Evolutionary conservation across 2,113 vertebrate species (phyloP).

Genomic region (Oophaga pumilio): DNA sequence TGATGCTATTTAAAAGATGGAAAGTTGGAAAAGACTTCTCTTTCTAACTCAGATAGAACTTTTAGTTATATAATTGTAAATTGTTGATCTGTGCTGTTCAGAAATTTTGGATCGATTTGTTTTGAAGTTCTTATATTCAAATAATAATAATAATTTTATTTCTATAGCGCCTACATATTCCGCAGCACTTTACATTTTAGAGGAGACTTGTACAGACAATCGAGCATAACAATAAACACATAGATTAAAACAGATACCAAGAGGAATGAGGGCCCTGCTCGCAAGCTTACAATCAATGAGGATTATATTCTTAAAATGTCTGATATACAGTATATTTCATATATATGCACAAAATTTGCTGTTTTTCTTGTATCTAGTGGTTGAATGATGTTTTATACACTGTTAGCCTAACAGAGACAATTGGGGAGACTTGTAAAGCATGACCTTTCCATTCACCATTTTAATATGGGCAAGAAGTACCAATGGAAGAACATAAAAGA

Average conservation of each 20-base stretch:
- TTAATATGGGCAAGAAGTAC: neutral
- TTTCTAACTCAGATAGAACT: constrained; percentile 1
- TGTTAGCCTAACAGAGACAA: neutral
- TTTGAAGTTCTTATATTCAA: neutral
- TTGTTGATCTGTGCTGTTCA: neutral
- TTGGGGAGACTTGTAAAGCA: neutral
- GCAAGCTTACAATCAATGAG: too few relatives aligned
- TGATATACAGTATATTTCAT: neutral
- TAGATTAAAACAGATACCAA: too few relatives aligned
- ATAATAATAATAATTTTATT: too few relatives aligned
- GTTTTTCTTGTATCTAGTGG: neutral
- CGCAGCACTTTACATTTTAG: too few relatives aligned
- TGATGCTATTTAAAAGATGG: neutral
- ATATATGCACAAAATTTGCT: neutral
- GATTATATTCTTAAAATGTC: neutral
- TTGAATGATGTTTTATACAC: neutral
- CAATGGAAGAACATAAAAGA: neutral
- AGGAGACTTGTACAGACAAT: too few relatives aligned
- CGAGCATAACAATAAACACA: too few relatives aligned
- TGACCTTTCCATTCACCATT: neutral
- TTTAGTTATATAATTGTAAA: neutral
- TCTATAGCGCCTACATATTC: too few relatives aligned
- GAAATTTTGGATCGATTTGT: neutral
- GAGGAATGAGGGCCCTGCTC: too few relatives aligned
- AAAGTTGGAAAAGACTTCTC: constrained; percentile 1